Percentiles rank a stretch among this genome's conserved stretches.
Evolutionary conservation across 1,140 invertebrate genomes (phyloP).

Genomic region (Zeugodacus cucurbitae): DNA sequence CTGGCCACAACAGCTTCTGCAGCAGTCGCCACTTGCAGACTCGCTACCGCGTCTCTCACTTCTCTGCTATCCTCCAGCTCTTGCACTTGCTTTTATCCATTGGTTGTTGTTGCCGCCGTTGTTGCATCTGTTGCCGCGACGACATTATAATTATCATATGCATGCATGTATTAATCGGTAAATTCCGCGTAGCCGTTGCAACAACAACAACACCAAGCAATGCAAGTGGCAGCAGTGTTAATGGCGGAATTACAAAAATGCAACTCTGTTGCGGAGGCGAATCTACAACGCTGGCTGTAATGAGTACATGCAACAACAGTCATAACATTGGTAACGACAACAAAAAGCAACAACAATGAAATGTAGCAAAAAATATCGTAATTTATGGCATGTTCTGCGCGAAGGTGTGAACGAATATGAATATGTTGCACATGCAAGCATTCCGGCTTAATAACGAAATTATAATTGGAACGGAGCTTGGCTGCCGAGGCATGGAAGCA

Average conservation of each 20-base stretch:
- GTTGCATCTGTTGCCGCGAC: not conserved
- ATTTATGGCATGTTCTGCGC: constrained; percentile 1
- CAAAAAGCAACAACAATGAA: not conserved
- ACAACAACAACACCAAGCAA: not conserved
- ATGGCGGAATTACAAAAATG: constrained; percentile 17
- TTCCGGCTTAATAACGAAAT: not conserved
- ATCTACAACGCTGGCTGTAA: not conserved
- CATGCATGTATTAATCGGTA: constrained; percentile 15
- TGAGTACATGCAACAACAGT: not conserved
- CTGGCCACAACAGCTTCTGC: constrained; percentile 15
- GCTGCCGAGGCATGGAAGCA: not conserved
- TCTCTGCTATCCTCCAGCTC: too few relatives aligned
- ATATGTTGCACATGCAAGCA: not conserved
- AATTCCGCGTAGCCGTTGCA: not conserved
- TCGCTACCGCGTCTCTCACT: not conserved
- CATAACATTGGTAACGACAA: not conserved
- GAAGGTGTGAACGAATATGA: constrained; percentile 6
- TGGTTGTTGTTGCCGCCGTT: not conserved
- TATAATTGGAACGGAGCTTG: not conserved
- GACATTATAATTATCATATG: constrained; percentile 34
- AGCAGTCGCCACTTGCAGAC: not conserved
- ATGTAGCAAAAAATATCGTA: not conserved
- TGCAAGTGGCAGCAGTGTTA: not conserved
- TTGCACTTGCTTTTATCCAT: not conserved
- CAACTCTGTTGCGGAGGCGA: not conserved